These are phyloP conservation scores for Dryas iulia DNA, from an alignment of 1,140 invertebrate genomes.

Conservation along the genomic window DNA sequence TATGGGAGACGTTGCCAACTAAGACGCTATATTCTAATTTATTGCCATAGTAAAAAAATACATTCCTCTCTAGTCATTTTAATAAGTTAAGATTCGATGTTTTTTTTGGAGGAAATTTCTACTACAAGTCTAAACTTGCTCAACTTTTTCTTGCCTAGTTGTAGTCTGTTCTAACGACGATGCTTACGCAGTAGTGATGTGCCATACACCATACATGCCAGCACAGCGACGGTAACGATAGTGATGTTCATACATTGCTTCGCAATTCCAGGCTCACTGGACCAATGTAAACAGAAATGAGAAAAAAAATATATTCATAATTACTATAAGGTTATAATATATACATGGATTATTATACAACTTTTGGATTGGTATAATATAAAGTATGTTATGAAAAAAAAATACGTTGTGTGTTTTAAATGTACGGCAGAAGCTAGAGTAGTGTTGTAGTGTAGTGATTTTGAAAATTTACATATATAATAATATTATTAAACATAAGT, in stretches of 20 bases:
- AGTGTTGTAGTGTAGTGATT: constrained; percentile 75
- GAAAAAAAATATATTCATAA: constrained; percentile 50
- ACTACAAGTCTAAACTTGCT: constrained; percentile 62
- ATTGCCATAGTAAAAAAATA: constrained; percentile 58
- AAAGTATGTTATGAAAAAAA: constrained; percentile 62
- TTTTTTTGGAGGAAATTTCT: constrained; percentile 47
- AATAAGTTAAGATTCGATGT: constrained; percentile 40
- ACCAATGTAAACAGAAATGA: constrained; percentile 65
- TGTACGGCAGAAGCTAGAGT: constrained; percentile 74
- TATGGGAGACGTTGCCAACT: constrained; percentile 62
- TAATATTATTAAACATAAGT: constrained; percentile 62
- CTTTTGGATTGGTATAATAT: constrained; percentile 76
- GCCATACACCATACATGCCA: constrained; percentile 60
- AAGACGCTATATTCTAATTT: constrained; percentile 51
- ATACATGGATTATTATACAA: constrained; percentile 76
- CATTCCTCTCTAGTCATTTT: constrained; percentile 78
- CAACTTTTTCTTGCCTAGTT: constrained; percentile 68
- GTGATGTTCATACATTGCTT: constrained; percentile 44
- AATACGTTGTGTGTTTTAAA: constrained; percentile 73
- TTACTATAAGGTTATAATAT: constrained; percentile 66
- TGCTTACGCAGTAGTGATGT: constrained; percentile 64
- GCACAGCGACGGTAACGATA: constrained; percentile 43
- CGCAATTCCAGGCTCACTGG: constrained; percentile 68
- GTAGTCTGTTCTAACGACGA: constrained; percentile 49
- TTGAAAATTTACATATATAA: constrained; percentile 76